Evolutionary conservation across 2,797 vertebrate species (phyloP).

Genomic region (Enteromius afrohamiltoni): DNA sequence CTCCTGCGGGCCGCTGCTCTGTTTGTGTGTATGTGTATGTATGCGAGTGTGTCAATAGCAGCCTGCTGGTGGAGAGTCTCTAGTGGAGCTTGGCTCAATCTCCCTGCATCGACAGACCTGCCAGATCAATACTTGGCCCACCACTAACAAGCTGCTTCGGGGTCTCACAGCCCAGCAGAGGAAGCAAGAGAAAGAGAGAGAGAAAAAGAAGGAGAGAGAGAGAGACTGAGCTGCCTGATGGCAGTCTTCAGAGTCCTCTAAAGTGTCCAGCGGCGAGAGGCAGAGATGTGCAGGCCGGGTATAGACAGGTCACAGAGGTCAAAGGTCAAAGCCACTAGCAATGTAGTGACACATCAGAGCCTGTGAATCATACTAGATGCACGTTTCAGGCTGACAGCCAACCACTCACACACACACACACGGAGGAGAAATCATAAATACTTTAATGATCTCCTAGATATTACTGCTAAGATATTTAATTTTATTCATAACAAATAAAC

Average conservation of each 20-base stretch:
- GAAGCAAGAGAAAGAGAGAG: slow-evolving; percentile 77
- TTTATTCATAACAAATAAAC: slow-evolving; percentile 18
- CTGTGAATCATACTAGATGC: slow-evolving; percentile 41
- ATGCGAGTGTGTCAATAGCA: slow-evolving; percentile 87
- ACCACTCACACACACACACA: slow-evolving; percentile 48
- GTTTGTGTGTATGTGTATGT: slow-evolving; percentile 53
- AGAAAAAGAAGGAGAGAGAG: slow-evolving; percentile 85
- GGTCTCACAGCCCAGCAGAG: slow-evolving; percentile 91
- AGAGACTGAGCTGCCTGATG: slow-evolving; percentile 23
- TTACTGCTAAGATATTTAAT: slow-evolving; percentile 6
- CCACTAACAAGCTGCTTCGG: slow-evolving; percentile 99
- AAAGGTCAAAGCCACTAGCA: slow-evolving; percentile 52
- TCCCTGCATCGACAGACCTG: slow-evolving; percentile 99
- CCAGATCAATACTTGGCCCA: slow-evolving; percentile 99
- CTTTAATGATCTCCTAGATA: slow-evolving; percentile 35
- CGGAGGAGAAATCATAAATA: slow-evolving; percentile 19
- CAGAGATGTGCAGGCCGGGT: slow-evolving; percentile 24
- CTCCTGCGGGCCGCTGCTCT: slow-evolving; percentile 98
- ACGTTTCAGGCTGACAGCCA: slow-evolving; percentile 40
- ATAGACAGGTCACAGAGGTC: slow-evolving; percentile 49
- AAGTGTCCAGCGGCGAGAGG: slow-evolving; percentile 41
- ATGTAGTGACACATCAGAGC: slow-evolving; percentile 52
- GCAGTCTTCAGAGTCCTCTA: slow-evolving; percentile 38
- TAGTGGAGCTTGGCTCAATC: slow-evolving; percentile 99
- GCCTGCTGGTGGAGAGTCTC: slow-evolving; percentile 98